A percentile compares a stretch with the other conserved stretches of the same genome.
Evolutionary conservation across 92 coral and sea anemone genomes (phyloP).

Genomic region (Pocillopora grandis): DNA sequence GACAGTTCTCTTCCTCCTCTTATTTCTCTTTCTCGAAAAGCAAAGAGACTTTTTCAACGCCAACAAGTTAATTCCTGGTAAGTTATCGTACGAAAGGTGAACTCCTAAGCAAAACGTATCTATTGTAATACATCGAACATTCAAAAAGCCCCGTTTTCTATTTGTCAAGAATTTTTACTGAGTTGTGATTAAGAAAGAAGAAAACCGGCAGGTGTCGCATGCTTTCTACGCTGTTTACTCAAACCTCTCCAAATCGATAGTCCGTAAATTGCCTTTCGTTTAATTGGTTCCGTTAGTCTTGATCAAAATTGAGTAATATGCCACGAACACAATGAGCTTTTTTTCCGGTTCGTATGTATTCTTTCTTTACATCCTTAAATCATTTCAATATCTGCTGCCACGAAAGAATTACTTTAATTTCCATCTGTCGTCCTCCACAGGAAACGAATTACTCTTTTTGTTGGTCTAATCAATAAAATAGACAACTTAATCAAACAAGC

Average conservation of each 20-base stretch:
- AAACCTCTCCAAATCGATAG: neutral
- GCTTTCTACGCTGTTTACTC: neutral
- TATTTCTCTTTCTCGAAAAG: neutral
- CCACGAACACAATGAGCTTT: neutral
- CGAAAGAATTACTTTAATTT: neutral
- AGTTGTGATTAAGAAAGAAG: neutral
- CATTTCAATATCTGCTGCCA: constrained; percentile 18
- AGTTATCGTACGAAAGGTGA: too few relatives aligned
- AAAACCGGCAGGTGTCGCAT: neutral
- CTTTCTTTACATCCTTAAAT: constrained; percentile 1
- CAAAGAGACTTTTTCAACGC: constrained; percentile 8
- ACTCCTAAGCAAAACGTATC: neutral
- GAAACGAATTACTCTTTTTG: constrained; percentile 11
- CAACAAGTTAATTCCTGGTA: neutral
- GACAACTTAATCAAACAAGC: neutral
- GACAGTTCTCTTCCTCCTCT: neutral
- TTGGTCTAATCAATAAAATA: constrained; percentile 15
- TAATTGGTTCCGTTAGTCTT: constrained; percentile 1
- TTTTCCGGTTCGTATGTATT: constrained; percentile 3
- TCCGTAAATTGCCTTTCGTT: constrained; percentile 6
- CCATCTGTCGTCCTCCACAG: constrained; percentile 21
- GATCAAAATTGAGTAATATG: constrained; percentile 7
- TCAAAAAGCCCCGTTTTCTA: neutral
- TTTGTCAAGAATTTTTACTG: neutral
- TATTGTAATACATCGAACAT: neutral